Base-by-base conservation (phyloP, 1,140 invertebrate species). In the Hestina assimilis region DNA sequence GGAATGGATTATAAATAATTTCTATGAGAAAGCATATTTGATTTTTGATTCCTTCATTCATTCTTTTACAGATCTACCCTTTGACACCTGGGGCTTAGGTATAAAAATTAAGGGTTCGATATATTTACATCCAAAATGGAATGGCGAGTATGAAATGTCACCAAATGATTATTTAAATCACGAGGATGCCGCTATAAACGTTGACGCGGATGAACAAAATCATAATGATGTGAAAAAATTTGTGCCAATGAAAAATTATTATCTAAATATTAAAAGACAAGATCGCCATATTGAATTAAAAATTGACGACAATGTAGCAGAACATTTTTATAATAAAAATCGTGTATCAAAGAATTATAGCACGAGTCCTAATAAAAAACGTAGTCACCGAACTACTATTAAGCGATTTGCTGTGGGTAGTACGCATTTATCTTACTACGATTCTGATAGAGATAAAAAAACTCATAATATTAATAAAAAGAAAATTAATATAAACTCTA, bases 41-140 rank as follows among this genome's bases (percentile, higher is more conserved):
- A n/a, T n/a, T n/a, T n/a, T n/a, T n/a, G n/a, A n/a, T n/a, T n/a
- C n/a, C n/a, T n/a, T n/a, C n/a, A n/a, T n/a, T n/a, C n/a, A n/a
- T n/a, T 14, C 12, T 15, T 4, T 35, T 15, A 1, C 31, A 35
- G 31, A 14, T 3, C 31, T 35, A 15, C 31, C 31, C 2, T 4
- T 35, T 15, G 12, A 35, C n/a, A 14, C 23, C 9, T 20, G 11
- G 20, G 14, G 35, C 26, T 33, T 38, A 3, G 56, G 24, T 4
- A 8, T 72, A 11, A 21, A 66, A 56, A 53, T 72, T 24, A 60
- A 72, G 33, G 69, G 66, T 0, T n/a, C 43, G 0, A 66, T 69
- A 33, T 63, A 72, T 41, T 20, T 72, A 9, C 66, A 66, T 11
- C 66, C 59, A 0, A 66, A 63, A n/a, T 72, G 62, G 66, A 63